These are phyloP conservation scores for Tetramorium bicarinatum DNA, from an alignment of 2,888 invertebrate genomes.

Conservation along the genomic window DNA sequence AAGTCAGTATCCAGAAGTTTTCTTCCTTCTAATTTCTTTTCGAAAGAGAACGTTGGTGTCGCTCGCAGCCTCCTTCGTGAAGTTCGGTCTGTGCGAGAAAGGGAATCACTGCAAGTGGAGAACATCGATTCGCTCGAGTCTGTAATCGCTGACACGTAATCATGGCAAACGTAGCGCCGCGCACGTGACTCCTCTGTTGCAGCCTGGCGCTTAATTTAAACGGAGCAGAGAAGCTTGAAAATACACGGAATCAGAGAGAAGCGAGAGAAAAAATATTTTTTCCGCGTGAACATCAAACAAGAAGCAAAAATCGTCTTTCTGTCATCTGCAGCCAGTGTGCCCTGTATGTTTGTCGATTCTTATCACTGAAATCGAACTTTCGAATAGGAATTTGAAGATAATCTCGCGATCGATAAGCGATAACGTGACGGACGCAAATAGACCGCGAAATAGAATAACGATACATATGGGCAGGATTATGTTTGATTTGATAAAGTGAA, in stretches of 20 bases:
- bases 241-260: not conserved
- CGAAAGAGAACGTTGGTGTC: not conserved
- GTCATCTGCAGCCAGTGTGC: not conserved
- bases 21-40: not conserved
- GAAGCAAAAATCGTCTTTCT: not conserved
- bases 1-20: not conserved
- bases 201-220: constrained; percentile 28
- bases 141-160: not conserved
- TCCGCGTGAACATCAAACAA: not conserved
- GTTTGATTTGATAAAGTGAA: not conserved
- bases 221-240: not conserved
- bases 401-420: constrained; percentile 36
- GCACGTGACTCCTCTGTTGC: constrained; percentile 9
- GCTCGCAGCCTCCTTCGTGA: not conserved
- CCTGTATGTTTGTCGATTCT: not conserved
- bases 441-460: not conserved
- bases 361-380: not conserved
- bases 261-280: not conserved
- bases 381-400: not conserved
- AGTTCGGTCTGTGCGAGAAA: not conserved
- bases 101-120: not conserved
- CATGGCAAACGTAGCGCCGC: not conserved
- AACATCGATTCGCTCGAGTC: not conserved
- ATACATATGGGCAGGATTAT: not conserved
- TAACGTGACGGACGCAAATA: constrained; percentile 6